Evolutionary conservation across 2,113 vertebrate species (phyloP).

Genomic region (Sisor rabdophorus): DNA sequence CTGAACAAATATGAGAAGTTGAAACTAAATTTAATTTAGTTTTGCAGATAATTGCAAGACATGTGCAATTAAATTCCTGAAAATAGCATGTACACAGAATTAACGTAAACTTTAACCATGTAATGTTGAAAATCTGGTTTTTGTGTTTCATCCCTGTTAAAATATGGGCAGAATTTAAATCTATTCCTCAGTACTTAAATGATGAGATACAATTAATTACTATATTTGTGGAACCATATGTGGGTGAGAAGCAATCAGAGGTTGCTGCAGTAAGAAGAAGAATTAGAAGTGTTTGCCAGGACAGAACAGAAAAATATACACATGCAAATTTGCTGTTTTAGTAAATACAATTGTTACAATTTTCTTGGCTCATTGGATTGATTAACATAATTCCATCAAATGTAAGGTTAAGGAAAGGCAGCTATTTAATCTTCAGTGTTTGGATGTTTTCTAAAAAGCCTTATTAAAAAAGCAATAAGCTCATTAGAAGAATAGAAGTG

Average conservation of each 20-base stretch:
- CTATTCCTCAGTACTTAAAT: neutral
- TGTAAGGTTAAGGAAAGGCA: too few species aligned
- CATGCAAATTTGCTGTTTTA: neutral
- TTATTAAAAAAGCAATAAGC: too few species aligned
- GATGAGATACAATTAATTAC: neutral
- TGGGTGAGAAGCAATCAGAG: neutral
- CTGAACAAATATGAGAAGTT: slow-evolving; percentile 31
- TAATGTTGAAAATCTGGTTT: neutral
- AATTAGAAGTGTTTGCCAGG: neutral
- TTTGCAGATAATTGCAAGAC: slow-evolving; percentile 15
- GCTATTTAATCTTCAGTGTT: too few species aligned
- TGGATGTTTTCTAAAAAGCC: too few species aligned
- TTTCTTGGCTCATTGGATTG: neutral
- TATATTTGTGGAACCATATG: too few species aligned
- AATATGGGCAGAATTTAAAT: neutral
- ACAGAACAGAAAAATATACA: too few species aligned
- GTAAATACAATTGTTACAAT: neutral
- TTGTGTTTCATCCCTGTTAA: neutral
- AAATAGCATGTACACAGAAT: slow-evolving; percentile 16
- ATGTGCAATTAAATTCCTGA: slow-evolving; percentile 13
- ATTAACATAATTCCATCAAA: too few species aligned
- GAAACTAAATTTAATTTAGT: slow-evolving; percentile 37
- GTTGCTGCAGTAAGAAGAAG: neutral
- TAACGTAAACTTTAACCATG: neutral
- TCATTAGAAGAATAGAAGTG: neutral